These are phyloP conservation scores for Psittacus erithacus DNA, from an alignment of 2,113 vertebrate species.

Conservation along the genomic window DNA sequence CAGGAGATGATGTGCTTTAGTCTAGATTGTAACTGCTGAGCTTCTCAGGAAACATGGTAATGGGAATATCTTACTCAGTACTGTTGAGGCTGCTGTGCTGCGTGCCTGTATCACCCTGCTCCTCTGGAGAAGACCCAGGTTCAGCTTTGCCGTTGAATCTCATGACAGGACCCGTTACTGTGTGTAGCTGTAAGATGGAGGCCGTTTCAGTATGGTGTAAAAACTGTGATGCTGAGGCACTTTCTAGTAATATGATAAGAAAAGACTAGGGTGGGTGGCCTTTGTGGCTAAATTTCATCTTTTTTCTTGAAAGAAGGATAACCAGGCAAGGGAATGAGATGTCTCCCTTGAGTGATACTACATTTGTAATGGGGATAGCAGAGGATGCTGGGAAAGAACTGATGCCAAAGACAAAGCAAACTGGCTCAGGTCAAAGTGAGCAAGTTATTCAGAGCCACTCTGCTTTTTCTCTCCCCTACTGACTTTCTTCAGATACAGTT, in stretches of 20 bases:
- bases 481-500: conserved; percentile 70
- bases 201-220: not conserved
- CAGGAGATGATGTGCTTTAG: not conserved
- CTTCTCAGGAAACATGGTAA: not conserved
- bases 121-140: not conserved
- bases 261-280: not conserved
- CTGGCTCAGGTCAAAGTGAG: conserved; percentile 33
- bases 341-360: not conserved
- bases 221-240: not conserved
- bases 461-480: not conserved
- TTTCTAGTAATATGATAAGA: not conserved
- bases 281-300: not conserved
- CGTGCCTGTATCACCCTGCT: not conserved
- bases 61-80: not conserved
- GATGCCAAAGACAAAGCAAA: not conserved
- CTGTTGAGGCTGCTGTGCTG: not conserved
- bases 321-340: not conserved
- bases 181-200: not conserved
- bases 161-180: not conserved
- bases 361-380: not conserved
- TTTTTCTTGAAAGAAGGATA: not conserved
- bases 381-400: not conserved
- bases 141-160: not conserved
- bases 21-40: not conserved
- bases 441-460: not conserved